These are phyloP conservation scores for Drosophila bifasciata DNA, from an alignment of 1,140 invertebrate genomes.

Conservation along the genomic window DNA sequence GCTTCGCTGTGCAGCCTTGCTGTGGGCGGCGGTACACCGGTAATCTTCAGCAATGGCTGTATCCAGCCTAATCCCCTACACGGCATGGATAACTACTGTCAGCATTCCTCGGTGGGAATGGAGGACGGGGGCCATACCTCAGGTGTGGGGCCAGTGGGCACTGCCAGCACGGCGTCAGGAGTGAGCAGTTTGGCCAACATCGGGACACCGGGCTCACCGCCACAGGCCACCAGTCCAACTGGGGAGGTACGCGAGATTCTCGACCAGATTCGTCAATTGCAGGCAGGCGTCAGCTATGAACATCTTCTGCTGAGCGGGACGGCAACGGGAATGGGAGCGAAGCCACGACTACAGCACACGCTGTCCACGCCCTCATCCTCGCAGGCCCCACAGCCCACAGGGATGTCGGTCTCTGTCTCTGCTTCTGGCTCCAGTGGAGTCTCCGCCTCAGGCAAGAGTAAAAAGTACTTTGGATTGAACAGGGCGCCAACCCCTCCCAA, in stretches of 20 bases:
- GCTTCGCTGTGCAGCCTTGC: conserved; percentile 60
- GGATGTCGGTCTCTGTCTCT: not conserved
- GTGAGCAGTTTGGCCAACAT: conserved; percentile 88
- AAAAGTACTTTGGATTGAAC: conserved; percentile 68
- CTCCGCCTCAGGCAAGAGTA: conserved; percentile 42
- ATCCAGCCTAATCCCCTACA: conserved; percentile 75
- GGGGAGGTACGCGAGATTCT: conserved; percentile 88
- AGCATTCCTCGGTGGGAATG: conserved; percentile 17
- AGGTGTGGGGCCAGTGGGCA: conserved; percentile 15
- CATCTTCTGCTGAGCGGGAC: conserved; percentile 51
- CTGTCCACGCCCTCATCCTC: conserved; percentile 61
- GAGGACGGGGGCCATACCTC: not conserved
- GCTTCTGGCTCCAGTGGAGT: conserved; percentile 28
- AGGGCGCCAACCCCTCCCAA: conserved; percentile 64
- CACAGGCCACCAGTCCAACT: conserved; percentile 91
- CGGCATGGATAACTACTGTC: conserved; percentile 79
- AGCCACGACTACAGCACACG: conserved; percentile 66
- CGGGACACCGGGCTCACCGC: conserved; percentile 89
- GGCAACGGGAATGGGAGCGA: conserved; percentile 20
- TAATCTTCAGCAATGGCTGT: conserved; percentile 66
- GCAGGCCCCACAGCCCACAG: conserved; percentile 25
- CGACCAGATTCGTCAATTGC: conserved; percentile 89
- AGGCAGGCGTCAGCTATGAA: conserved; percentile 79
- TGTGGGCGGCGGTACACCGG: conserved; percentile 47
- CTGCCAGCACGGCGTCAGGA: conserved; percentile 87